A percentile compares a stretch with the other conserved stretches of the same genome.
Conservation (phyloP, 2,797 vertebrate genomes). For the Danionella dracula region DNA sequence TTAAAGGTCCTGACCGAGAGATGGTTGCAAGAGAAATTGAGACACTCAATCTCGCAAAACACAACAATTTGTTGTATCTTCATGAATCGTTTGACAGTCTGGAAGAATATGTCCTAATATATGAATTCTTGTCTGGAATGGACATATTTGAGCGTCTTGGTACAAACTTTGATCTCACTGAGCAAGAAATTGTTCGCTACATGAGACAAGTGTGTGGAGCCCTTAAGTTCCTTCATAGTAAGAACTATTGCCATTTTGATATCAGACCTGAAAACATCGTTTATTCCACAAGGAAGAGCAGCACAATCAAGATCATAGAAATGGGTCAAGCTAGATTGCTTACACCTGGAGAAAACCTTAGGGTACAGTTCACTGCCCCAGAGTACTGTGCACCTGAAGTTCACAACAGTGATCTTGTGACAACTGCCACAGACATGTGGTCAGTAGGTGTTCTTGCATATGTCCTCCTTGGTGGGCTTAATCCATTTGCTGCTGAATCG, state of each 20-base stretch:
- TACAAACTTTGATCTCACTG: slow-evolving; percentile 89
- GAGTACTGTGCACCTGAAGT: slow-evolving; percentile 95
- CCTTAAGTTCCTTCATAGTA: slow-evolving; percentile 84
- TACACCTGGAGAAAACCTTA: slow-evolving; percentile 92
- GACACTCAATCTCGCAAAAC: slow-evolving; percentile 87
- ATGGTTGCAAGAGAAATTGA: slow-evolving; percentile 95
- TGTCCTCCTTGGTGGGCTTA: slow-evolving; percentile 88
- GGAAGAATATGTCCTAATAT: slow-evolving; percentile 94
- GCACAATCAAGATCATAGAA: slow-evolving; percentile 87
- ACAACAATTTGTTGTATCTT: slow-evolving; percentile 87
- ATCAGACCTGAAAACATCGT: slow-evolving; percentile 95
- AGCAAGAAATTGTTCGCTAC: slow-evolving; percentile 91
- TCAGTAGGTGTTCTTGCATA: slow-evolving; percentile 91
- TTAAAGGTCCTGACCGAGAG: slow-evolving; percentile 93
- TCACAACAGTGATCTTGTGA: slow-evolving; percentile 88
- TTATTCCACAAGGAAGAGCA: slow-evolving; percentile 88
- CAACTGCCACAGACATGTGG: slow-evolving; percentile 96
- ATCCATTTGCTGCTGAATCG: slow-evolving; percentile 95
- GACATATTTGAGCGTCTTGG: slow-evolving; percentile 97
- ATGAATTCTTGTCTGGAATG: slow-evolving; percentile 93
- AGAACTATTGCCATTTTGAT: slow-evolving; percentile 90
- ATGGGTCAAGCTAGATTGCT: slow-evolving; percentile 93
- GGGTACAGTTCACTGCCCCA: slow-evolving; percentile 87
- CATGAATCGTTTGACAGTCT: slow-evolving; percentile 97
- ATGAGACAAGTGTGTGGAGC: slow-evolving; percentile 87